Conservation (phyloP, 2,888 invertebrate genomes). For the Leptinotarsa haldemani region DNA sequence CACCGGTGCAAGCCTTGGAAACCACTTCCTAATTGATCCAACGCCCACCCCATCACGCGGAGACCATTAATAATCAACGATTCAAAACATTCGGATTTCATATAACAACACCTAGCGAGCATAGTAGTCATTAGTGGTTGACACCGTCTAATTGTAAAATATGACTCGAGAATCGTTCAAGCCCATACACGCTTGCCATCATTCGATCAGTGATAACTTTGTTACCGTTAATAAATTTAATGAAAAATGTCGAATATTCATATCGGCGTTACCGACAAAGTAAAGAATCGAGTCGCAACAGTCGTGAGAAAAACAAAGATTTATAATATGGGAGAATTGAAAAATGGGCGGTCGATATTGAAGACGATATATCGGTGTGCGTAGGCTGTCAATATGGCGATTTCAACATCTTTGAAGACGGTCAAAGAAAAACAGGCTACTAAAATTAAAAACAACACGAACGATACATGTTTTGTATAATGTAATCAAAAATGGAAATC, state of each 20-base stretch:
- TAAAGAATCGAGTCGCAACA: neutral
- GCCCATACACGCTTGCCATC: neutral
- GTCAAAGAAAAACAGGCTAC: no score
- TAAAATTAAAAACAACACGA: neutral
- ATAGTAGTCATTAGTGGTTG: conserved; percentile 22
- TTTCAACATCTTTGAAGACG: neutral
- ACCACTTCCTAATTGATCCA: neutral
- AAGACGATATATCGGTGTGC: conserved; percentile 6
- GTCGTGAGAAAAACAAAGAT: conserved; percentile 1
- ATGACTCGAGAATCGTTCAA: conserved; percentile 46
- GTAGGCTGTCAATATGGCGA: neutral
- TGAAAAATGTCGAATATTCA: conserved; percentile 1
- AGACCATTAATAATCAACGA: conserved; percentile 8
- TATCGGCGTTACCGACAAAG: conserved; percentile 3
- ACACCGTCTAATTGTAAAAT: conserved; percentile 49
- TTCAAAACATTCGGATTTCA: neutral
- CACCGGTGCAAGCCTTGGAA: neutral
- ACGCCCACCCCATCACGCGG: neutral
- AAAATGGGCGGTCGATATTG: neutral
- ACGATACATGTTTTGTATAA: no score
- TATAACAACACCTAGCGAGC: conserved; percentile 13
- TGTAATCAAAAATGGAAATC: no score
- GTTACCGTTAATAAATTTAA: neutral
- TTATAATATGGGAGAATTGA: neutral
- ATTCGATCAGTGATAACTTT: neutral